phyloP scores from a whole-genome alignment of 2,797 vertebrate species.

The Chrysocyon brachyurus region DNA sequence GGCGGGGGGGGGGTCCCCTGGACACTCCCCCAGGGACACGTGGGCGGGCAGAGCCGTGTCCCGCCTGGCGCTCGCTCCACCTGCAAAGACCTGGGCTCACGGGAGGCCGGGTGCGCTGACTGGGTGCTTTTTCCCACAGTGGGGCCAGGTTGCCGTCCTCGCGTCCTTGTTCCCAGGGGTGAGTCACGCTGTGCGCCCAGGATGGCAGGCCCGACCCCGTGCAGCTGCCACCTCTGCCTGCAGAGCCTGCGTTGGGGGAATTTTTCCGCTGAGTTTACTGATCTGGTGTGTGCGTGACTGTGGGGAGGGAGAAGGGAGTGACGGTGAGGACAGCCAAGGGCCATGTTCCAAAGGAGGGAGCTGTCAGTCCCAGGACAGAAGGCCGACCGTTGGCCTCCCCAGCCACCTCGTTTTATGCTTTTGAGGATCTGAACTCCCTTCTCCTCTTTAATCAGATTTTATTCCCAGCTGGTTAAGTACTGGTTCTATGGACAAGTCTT shows the following conservation, averaged over 20 bases:
- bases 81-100: not conserved
- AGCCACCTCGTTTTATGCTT: not conserved
- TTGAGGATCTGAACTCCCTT: not conserved
- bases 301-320: not conserved
- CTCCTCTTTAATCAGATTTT: not conserved
- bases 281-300: not conserved
- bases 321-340: not conserved
- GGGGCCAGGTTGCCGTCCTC: not conserved
- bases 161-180: not conserved
- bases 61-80: no score
- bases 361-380: not conserved
- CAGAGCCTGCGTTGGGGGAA: not conserved
- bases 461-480: not conserved
- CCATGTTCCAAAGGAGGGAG: not conserved
- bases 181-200: not conserved
- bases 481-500: not conserved
- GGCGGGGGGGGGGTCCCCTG: no score
- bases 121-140: not conserved
- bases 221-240: not conserved
- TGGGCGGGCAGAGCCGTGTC: no score
- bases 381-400: not conserved
- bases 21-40: no score
- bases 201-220: not conserved
- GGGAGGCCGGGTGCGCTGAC: not conserved
- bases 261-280: not conserved